A percentile compares a stretch with the other conserved stretches of the same genome.
phyloP scores from a whole-genome alignment of 2,797 vertebrate species.

The Sitta carolinensis region DNA sequence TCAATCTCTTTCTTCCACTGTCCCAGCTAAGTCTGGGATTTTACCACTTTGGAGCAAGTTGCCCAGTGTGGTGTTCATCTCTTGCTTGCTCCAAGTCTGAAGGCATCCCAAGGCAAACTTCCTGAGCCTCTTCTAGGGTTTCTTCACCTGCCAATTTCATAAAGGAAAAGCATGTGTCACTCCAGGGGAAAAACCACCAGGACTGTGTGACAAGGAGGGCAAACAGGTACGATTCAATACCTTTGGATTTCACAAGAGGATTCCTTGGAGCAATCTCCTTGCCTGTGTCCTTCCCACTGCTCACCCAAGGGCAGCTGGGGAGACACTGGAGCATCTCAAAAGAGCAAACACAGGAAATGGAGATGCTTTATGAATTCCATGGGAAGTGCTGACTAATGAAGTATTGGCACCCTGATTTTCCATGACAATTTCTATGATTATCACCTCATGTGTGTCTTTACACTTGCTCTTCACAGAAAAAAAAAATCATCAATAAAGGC shows the following conservation, averaged over 20 bases:
- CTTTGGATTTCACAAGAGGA: background rate
- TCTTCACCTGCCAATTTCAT: background rate
- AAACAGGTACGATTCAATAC: background rate
- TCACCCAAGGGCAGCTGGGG: background rate
- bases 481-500: background rate
- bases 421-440: background rate
- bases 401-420: background rate
- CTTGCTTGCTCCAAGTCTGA: background rate
- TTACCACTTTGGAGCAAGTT: background rate
- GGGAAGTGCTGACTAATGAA: background rate
- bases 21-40: background rate
- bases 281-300: background rate
- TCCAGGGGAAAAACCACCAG: background rate
- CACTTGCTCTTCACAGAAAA: background rate
- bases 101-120: background rate
- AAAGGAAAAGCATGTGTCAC: background rate
- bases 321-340: background rate
- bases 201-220: rapidly evolving
- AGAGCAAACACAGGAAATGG: background rate
- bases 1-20: background rate
- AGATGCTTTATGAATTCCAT: background rate
- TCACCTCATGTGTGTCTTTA: background rate
- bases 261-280: background rate
- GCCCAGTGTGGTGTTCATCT: background rate
- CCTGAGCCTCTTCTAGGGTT: background rate